phyloP scores from a whole-genome alignment of 2,888 invertebrate genomes.

The Standfussiana lucernea region DNA sequence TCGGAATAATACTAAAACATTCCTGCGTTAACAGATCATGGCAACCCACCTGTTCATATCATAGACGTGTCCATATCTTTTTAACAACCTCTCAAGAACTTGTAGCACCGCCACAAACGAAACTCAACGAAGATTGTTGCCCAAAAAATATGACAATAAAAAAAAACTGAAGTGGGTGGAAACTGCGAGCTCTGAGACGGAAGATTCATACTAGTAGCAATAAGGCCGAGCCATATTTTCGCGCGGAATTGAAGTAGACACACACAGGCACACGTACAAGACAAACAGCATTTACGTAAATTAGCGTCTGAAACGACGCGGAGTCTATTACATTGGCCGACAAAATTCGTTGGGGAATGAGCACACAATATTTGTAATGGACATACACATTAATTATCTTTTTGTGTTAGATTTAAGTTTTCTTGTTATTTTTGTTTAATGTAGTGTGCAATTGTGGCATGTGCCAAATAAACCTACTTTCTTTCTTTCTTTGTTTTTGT shows the following conservation, averaged over 20 bases:
- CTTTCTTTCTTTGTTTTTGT: not conserved
- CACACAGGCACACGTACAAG: conserved; percentile 59
- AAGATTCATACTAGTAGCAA: conserved; percentile 70
- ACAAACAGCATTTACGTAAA: conserved; percentile 72
- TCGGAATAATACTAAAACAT: too few species aligned
- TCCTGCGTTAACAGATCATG: too few species aligned
- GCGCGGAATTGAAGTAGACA: conserved; percentile 65
- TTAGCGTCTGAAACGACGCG: conserved; percentile 71
- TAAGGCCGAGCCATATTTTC: conserved; percentile 70
- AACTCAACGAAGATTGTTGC: conserved; percentile 43
- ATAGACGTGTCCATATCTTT: conserved; percentile 13
- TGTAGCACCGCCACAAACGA: conserved; percentile 39
- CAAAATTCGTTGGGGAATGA: conserved; percentile 77
- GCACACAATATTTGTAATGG: too few species aligned
- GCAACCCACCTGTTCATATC: conserved; percentile 19
- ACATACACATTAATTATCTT: too few species aligned
- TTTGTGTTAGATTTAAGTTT: too few species aligned
- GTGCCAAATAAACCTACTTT: not conserved
- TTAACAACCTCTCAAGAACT: conserved; percentile 39
- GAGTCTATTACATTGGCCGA: conserved; percentile 78
- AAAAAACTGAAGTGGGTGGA: conserved; percentile 69
- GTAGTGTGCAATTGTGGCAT: not conserved
- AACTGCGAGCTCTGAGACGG: conserved; percentile 65
- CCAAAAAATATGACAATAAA: conserved; percentile 65
- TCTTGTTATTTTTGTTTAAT: not conserved